These are phyloP conservation scores for Drosophila murphyi DNA, from an alignment of 1,140 invertebrate genomes.

Conservation along the genomic window DNA sequence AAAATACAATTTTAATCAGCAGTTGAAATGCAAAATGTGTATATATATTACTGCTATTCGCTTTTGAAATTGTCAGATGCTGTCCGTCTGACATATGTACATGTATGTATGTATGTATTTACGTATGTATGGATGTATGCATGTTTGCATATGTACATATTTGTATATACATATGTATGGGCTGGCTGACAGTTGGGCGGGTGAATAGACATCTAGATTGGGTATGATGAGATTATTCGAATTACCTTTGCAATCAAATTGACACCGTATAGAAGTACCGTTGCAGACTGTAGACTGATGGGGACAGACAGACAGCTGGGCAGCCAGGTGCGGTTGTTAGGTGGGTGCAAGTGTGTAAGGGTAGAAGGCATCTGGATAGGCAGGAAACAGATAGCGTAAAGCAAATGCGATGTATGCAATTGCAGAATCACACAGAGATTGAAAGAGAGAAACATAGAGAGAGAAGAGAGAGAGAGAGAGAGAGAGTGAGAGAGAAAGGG, in stretches of 20 bases:
- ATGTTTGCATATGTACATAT: background rate
- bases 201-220: constrained; percentile 31
- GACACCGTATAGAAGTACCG: constrained; percentile 69
- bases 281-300: constrained; percentile 38
- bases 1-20: constrained; percentile 31
- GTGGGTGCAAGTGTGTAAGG: background rate
- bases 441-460: too few relatives aligned
- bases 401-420: constrained; percentile 18
- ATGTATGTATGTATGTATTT: background rate
- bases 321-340: background rate
- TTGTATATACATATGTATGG: background rate
- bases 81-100: constrained; percentile 16
- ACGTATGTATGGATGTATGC: background rate
- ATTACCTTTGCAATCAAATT: constrained; percentile 80
- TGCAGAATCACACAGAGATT: background rate
- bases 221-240: constrained; percentile 78
- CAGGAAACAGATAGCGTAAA: constrained; percentile 47
- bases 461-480: background rate
- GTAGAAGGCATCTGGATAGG: constrained; percentile 1
- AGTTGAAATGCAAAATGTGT: constrained; percentile 24
- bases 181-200: background rate
- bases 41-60: background rate
- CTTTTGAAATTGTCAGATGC: constrained; percentile 6
- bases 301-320: constrained; percentile 43
- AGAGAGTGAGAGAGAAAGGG: background rate